phyloP scores from a whole-genome alignment of 2,113 vertebrate genomes.

The Pantherophis guttatus region DNA sequence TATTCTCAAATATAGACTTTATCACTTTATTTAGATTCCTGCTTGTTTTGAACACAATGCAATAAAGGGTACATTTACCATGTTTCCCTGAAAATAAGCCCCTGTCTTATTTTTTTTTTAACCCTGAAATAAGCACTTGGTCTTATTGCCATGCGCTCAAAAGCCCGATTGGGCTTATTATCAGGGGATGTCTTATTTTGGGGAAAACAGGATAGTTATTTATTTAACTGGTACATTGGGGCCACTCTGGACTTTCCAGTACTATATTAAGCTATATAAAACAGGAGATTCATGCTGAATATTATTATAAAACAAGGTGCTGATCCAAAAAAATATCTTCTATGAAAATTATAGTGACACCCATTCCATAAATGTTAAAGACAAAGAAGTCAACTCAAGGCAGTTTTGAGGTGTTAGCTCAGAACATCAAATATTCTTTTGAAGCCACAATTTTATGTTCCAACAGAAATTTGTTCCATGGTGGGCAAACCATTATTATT shows the following conservation, averaged over 20 bases:
- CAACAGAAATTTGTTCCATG: neutral
- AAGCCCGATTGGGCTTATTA: too few species aligned
- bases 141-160: too few species aligned
- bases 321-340: neutral
- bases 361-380: neutral
- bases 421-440: neutral
- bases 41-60: neutral
- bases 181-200: too few species aligned
- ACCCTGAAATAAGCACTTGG: too few species aligned
- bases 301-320: neutral
- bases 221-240: neutral
- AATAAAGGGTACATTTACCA: neutral
- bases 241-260: neutral
- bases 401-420: neutral
- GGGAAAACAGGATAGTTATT: too few species aligned
- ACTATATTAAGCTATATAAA: neutral
- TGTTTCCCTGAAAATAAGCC: too few species aligned
- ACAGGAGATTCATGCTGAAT: neutral
- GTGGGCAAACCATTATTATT: neutral
- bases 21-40: neutral
- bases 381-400: neutral
- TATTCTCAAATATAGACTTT: neutral
- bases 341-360: neutral
- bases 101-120: too few species aligned
- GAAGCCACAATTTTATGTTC: neutral